Evolutionary conservation across 2,113 vertebrate genomes (phyloP).

Genomic region (Ancistrus triradiatus): DNA sequence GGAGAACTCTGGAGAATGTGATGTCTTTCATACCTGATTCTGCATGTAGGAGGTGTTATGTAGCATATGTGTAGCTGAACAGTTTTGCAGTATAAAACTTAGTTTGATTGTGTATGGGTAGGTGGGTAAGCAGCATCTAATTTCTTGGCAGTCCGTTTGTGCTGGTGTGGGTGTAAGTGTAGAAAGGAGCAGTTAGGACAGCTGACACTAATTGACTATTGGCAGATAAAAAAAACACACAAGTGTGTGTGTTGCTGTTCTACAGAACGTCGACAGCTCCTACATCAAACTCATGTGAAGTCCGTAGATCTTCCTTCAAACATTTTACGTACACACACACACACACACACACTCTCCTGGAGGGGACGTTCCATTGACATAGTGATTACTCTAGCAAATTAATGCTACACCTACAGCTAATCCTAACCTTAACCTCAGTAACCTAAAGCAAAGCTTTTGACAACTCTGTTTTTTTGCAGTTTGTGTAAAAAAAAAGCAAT

Average conservation of each 20-base stretch:
- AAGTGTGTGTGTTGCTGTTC: not conserved
- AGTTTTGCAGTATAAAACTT: not conserved
- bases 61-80: not conserved
- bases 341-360: too few relatives aligned
- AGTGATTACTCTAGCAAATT: too few relatives aligned
- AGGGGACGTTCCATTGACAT: too few relatives aligned
- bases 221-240: slow-evolving; percentile 36
- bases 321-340: not conserved
- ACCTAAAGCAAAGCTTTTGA: too few relatives aligned
- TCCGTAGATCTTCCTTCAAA: not conserved
- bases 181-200: too few relatives aligned
- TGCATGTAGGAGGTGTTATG: too few relatives aligned
- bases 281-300: slow-evolving; percentile 11
- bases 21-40: too few relatives aligned
- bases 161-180: slow-evolving; percentile 26
- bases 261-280: slow-evolving; percentile 12
- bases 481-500: too few relatives aligned
- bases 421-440: too few relatives aligned
- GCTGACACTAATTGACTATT: slow-evolving; percentile 44
- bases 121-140: slow-evolving; percentile 13
- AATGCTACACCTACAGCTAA: too few relatives aligned
- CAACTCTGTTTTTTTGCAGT: too few relatives aligned
- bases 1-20: too few relatives aligned
- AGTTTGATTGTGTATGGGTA: not conserved
- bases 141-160: slow-evolving; percentile 29